phyloP scores from a whole-genome alignment of 2,797 vertebrate species.

The Pipistrellus pipistrellus region DNA sequence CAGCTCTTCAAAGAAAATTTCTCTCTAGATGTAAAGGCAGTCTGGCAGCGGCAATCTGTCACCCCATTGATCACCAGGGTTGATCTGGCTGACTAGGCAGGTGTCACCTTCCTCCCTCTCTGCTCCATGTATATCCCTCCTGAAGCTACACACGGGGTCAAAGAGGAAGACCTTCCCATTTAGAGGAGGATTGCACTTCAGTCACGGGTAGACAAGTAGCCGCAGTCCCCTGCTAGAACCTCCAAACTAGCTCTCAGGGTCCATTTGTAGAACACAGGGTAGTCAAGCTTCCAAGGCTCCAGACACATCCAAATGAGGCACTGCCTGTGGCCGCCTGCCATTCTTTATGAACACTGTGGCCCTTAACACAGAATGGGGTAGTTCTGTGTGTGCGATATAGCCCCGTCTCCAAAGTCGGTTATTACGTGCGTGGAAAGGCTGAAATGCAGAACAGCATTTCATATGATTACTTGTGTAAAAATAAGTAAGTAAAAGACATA shows the following conservation, averaged over 20 bases:
- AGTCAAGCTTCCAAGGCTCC: not conserved
- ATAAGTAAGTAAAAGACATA: not conserved
- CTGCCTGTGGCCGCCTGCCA: not conserved
- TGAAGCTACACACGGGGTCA: not conserved
- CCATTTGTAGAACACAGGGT: not conserved
- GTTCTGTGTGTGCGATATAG: not conserved
- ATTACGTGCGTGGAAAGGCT: not conserved
- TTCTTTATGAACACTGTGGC: not conserved
- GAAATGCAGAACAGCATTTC: not conserved
- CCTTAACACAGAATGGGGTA: not conserved
- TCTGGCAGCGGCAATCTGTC: not conserved
- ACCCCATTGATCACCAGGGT: not conserved
- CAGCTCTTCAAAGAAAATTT: constrained; percentile 25
- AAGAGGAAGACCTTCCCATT: not conserved
- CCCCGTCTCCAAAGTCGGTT: constrained; percentile 15
- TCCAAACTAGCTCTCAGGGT: not conserved
- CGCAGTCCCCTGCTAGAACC: not conserved
- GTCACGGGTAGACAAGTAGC: not conserved
- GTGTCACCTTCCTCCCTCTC: not conserved
- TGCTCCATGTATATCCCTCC: not conserved
- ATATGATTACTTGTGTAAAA: not conserved
- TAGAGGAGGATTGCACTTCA: no score
- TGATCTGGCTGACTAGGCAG: not conserved
- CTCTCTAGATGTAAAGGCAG: not conserved
- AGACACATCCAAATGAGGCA: not conserved